Evolutionary conservation across 2,888 invertebrate species (phyloP).

Genomic region (Caradrina kadenii): DNA sequence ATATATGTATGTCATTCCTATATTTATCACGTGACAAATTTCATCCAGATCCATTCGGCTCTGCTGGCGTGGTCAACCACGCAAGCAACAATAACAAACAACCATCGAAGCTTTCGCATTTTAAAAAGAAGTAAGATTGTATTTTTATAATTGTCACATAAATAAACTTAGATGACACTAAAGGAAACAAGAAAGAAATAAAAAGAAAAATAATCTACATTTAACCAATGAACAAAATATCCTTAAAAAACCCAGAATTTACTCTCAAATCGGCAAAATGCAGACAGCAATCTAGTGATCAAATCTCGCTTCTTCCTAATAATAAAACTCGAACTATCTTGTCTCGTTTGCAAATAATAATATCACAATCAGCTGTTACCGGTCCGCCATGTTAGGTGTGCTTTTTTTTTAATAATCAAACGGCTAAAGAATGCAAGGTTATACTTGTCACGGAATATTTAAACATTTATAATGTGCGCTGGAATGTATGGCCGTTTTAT

Average conservation of each 20-base stretch:
- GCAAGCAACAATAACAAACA: too few relatives aligned
- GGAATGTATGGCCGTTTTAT: conserved; percentile 19
- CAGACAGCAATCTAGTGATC: not conserved
- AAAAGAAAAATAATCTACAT: too few relatives aligned
- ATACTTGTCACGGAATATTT: conserved; percentile 57
- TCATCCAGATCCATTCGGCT: too few relatives aligned
- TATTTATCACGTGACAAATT: too few relatives aligned
- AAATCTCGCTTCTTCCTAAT: not conserved
- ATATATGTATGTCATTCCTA: too few relatives aligned
- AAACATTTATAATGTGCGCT: conserved; percentile 30
- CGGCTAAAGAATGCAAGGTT: conserved; percentile 63
- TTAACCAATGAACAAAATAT: too few relatives aligned
- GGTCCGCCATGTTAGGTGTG: conserved; percentile 56
- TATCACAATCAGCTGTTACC: conserved; percentile 62
- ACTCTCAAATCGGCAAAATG: not conserved
- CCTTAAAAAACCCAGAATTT: not conserved
- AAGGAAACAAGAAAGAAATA: too few relatives aligned
- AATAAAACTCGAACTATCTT: not conserved
- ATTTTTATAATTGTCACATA: too few relatives aligned
- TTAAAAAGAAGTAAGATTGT: too few relatives aligned
- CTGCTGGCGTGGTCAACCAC: too few relatives aligned
- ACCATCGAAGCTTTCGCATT: too few relatives aligned
- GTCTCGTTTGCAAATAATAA: conserved; percentile 46
- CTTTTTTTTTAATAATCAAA: conserved; percentile 54
- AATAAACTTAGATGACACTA: too few relatives aligned